Evolutionary conservation across 2,113 vertebrate genomes (phyloP), one percentile per base, ranked within the genome.

Genomic region (Ictidomys tridecemlineatus): DNA sequence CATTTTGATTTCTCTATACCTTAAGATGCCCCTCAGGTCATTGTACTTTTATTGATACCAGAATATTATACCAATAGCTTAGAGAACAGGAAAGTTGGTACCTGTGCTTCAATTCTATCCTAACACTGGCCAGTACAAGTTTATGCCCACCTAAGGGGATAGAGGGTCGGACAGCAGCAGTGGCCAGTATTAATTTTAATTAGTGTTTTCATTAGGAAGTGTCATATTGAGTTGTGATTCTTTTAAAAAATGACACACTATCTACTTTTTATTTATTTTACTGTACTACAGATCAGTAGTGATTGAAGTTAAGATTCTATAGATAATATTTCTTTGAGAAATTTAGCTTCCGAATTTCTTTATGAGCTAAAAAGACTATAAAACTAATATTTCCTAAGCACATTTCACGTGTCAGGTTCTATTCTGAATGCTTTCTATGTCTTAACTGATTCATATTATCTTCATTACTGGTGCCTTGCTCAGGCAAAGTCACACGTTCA

Each of bases 141-240:
- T 94, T 79, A n/a, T 69, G 22, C 7, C 4, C 82, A n/a, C 73
- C 85, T 79, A 85, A 78, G 58, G 42, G 73, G 72, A 67, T 4
- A 8, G 61, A 85, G 70, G 89, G 92, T 74, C 93, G 83, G 72
- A 58, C 30, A 32, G 82, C 83, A 91, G 83, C 39, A 34, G 37
- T 9, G 26, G 63, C 39, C 39, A 32, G n/a, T 95, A 94, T 95
- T 96, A 94, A 96, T 96, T 97, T 95, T 95, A 91, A 94, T 97
- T 96, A 97, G 83, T 93, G 82, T 94, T 96, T 97, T 97, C 89
- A 97, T 96, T 96, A 92, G 53, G 17, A 93, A 86, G 45, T 93
- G 45, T 77, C 86, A 63, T 78, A 77, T 91, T 91, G 37, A 84
- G 70, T 96, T 96, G 70, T 79, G 65, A 93, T 89, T 95, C 92